Evolutionary conservation across 2,113 vertebrate species (phyloP).

Genomic region (Dasyornis broadbenti): DNA sequence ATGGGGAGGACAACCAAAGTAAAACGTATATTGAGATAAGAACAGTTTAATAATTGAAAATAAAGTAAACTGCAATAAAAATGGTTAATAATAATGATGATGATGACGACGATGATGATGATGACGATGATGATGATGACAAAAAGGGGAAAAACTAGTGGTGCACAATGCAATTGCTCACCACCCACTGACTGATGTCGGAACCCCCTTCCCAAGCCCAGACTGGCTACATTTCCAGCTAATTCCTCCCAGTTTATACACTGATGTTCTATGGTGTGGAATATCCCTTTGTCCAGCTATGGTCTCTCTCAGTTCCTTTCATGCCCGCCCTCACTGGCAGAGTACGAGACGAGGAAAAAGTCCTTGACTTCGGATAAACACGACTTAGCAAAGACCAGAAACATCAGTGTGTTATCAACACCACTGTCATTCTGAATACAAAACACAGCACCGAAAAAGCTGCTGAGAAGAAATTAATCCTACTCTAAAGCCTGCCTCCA

Average conservation of each 20-base stretch:
- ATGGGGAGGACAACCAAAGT: background rate
- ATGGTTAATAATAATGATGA: background rate
- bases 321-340: background rate
- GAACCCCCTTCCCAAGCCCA: background rate
- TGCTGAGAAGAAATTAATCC: background rate
- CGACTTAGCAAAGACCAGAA: rapidly evolving
- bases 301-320: background rate
- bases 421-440: background rate
- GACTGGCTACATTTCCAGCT: background rate
- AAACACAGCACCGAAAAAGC: background rate
- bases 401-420: background rate
- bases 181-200: background rate
- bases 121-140: no score
- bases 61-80: background rate
- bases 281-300: background rate
- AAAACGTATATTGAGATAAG: background rate
- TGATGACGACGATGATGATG: no score
- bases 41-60: background rate
- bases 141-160: background rate
- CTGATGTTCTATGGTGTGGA: background rate
- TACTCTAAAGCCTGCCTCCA: background rate
- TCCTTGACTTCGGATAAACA: background rate
- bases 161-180: background rate
- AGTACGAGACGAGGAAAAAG: background rate
- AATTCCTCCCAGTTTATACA: background rate